Base-by-base conservation (phyloP, 2,113 vertebrate genomes). In the Paralichthys olivaceus region DNA sequence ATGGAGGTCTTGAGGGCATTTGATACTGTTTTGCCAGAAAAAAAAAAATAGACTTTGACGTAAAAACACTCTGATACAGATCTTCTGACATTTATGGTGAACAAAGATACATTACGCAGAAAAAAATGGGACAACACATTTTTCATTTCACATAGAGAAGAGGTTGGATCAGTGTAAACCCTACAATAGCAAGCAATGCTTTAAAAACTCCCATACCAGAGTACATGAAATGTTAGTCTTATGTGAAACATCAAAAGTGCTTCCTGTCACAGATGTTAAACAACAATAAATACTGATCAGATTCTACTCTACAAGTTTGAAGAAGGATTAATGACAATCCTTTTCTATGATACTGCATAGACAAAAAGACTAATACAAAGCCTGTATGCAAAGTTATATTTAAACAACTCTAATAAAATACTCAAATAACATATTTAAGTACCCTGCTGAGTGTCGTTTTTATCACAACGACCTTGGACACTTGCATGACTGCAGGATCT, bases 201-300 rank as follows among this genome's bases (percentile, higher is more conserved):
- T 23, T 37, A 20, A 80, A 26, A 72, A 63, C 14, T 47, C 43
- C 43, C 43, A 43, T 43, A 43, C 40, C 40, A 43, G 13, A 43
- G 40, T 43, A 43, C 5, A 57, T 61, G 45, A 77, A 70, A 84
- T 55, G 43, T 43, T 4, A 60, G 32, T 8, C 54, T 43, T n/a
- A 14, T 12, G 58, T 61, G 51, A 49, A 53, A 75, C 28, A 77
- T 71, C 5, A 37, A 66, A 78, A 76, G 60, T 82, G 65, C 69
- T 71, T 77, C 54, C 49, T 26, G 22, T 45, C 26, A 57, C 32
- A 60, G 51, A 74, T 37, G 15, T 49, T 14, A 28, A 49, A 75
- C 22, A 63, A 56, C 6, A 74, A 89, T 65, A 84, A 84, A 87
- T 85, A 91, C 84, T 80, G 79, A 84, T 78, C 29, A 62, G 9